These are phyloP conservation scores for Echiichthys vipera DNA, from an alignment of 2,797 vertebrate genomes.

Conservation along the genomic window DNA sequence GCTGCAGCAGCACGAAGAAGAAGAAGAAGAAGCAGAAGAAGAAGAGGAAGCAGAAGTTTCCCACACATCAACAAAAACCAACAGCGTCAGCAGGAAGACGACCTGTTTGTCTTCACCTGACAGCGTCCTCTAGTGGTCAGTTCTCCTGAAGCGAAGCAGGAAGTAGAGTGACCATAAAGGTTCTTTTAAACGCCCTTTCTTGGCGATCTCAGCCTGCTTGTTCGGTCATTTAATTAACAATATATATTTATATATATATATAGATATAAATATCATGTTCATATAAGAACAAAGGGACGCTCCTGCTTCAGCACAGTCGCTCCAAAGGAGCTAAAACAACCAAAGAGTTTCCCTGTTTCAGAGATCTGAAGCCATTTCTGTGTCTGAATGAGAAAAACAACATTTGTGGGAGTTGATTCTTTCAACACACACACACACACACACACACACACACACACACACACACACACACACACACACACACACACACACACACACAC, in stretches of 20 bases:
- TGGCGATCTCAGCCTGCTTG: too few relatives aligned
- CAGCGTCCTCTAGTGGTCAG: not conserved
- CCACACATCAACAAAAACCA: not conserved
- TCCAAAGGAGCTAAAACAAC: too few relatives aligned
- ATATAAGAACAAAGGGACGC: too few relatives aligned
- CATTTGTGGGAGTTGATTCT: conserved; percentile 14
- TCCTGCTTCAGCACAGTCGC: too few relatives aligned
- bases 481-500: not conserved
- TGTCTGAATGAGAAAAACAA: not conserved
- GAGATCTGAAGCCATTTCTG: not conserved
- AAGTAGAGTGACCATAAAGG: too few relatives aligned
- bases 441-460: not conserved
- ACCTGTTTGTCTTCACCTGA: not conserved
- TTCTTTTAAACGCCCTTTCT: too few relatives aligned
- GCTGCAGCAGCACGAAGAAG: not conserved
- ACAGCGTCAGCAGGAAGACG: too few relatives aligned
- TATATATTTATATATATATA: too few relatives aligned
- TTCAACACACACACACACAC: not conserved
- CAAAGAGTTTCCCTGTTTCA: too few relatives aligned
- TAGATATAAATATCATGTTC: too few relatives aligned
- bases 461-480: not conserved
- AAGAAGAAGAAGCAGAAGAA: not conserved
- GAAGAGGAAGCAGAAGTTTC: not conserved
- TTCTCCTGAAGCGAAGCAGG: too few relatives aligned
- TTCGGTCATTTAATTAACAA: too few relatives aligned